Evolutionary conservation across 1,140 invertebrate species (phyloP), one percentile per base, ranked within the genome.

Genomic region (Ceratosolen fusciceps): DNA sequence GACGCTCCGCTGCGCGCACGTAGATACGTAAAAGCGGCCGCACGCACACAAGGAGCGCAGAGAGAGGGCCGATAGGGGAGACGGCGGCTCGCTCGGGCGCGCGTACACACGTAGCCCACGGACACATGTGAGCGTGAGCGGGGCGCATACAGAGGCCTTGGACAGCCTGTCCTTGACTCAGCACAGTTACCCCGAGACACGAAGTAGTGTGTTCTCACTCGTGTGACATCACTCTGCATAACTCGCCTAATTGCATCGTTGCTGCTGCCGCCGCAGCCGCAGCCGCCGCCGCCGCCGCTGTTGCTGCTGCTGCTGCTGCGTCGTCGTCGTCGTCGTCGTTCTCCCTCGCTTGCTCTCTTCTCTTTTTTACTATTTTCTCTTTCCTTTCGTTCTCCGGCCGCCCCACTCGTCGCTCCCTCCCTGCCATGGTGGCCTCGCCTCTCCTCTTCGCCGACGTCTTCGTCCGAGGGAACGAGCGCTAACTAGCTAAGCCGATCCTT

Each of bases 201-300:
- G 78, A 54, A 74, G 77, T 43, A 70, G 62, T 56, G 47, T 49
- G 31, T 56, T 74, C 76, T 71, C 67, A 73, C 77, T 73, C 68
- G 86, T 89, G 86, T 90, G 89, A 90, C 89, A 89, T 90, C 89
- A 90, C 84, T 89, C 87, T 87, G 88, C 89, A 90, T 90, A 90
- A 90, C 89, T 90, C 87, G 87, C 87, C 88, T 90, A 90, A 90
- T 90, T 90, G 89, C 88, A 90, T 89, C 87, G 88, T 87, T 67
- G 68, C 71, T 73, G 76, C 58, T 43, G 52, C 79, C 60, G 76
- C 19, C n/a, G n/a, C n/a, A n/a, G n/a, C n/a, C n/a, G n/a, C n/a
- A n/a, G 88, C 87, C 60, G 68, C 71, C 68, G 76, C 58, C 34
- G 52, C 79, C 60, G 76, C 19, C n/a, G n/a, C n/a, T n/a, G n/a